Conservation (phyloP, 2,797 vertebrate species). For the Rhinichthys osculus region DNA sequence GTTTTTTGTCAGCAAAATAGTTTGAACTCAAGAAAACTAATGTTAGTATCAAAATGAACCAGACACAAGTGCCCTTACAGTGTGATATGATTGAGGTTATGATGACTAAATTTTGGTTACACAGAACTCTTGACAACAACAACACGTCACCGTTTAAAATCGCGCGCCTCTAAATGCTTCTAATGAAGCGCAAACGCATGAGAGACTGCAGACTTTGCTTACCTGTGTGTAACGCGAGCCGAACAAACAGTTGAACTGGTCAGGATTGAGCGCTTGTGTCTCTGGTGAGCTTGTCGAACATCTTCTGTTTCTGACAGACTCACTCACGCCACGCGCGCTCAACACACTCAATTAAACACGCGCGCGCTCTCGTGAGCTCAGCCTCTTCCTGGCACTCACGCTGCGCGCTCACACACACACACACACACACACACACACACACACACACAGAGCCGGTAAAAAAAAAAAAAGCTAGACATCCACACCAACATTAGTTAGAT, state of each 20-base stretch:
- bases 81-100: not conserved
- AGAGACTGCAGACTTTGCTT: not conserved
- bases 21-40: not conserved
- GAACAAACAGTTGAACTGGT: not conserved
- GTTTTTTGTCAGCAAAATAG: not conserved
- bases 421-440: too few relatives aligned
- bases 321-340: slow-evolving; percentile 27
- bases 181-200: not conserved
- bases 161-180: not conserved
- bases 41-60: not conserved
- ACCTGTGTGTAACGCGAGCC: not conserved
- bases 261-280: not conserved
- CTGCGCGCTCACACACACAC: slow-evolving; percentile 40
- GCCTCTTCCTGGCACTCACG: slow-evolving; percentile 55
- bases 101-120: not conserved
- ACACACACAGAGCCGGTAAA: not conserved
- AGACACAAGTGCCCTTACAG: not conserved
- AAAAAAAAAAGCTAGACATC: not conserved
- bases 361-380: slow-evolving; percentile 67
- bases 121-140: slow-evolving; percentile 11
- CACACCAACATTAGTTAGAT: not conserved
- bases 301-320: slow-evolving; percentile 55
- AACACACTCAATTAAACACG: slow-evolving; percentile 52
- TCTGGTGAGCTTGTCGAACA: slow-evolving; percentile 19
- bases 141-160: not conserved